These are phyloP conservation scores for Pachycephus smyrnensis DNA, from an alignment of 2,888 invertebrate genomes.

Conservation along the genomic window DNA sequence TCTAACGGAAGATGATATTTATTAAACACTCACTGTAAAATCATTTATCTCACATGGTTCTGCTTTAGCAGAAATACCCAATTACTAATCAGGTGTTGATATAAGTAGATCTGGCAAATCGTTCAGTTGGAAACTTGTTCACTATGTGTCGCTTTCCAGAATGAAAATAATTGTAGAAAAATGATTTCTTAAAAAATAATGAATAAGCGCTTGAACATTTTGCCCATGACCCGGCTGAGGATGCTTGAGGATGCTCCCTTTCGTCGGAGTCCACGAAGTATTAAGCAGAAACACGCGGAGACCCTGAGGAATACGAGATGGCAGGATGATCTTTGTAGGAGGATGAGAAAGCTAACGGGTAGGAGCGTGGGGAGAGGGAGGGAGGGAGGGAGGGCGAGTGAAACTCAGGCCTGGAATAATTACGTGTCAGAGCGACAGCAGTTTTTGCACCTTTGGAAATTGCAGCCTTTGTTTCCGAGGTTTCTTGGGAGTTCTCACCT, in stretches of 20 bases:
- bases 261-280: neutral
- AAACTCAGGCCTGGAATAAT: conserved; percentile 34
- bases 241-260: neutral
- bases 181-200: too few species aligned
- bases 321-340: neutral
- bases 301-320: neutral
- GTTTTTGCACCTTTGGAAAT: conserved; percentile 35
- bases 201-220: too few species aligned
- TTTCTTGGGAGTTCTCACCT: conserved; percentile 14
- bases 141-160: too few species aligned
- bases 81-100: too few species aligned
- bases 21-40: too few species aligned
- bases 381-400: neutral
- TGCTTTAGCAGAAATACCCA: too few species aligned
- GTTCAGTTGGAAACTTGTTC: too few species aligned
- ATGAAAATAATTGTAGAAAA: too few species aligned
- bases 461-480: conserved; percentile 31
- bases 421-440: conserved; percentile 30
- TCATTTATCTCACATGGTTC: too few species aligned
- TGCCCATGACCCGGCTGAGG: neutral
- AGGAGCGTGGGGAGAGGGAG: neutral
- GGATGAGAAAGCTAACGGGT: neutral
- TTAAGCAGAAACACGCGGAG: neutral
- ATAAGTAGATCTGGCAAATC: too few species aligned
- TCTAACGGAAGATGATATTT: too few species aligned